These are phyloP conservation scores for Penaeus monodon DNA, from an alignment of 2,888 invertebrate species.

Conservation along the genomic window DNA sequence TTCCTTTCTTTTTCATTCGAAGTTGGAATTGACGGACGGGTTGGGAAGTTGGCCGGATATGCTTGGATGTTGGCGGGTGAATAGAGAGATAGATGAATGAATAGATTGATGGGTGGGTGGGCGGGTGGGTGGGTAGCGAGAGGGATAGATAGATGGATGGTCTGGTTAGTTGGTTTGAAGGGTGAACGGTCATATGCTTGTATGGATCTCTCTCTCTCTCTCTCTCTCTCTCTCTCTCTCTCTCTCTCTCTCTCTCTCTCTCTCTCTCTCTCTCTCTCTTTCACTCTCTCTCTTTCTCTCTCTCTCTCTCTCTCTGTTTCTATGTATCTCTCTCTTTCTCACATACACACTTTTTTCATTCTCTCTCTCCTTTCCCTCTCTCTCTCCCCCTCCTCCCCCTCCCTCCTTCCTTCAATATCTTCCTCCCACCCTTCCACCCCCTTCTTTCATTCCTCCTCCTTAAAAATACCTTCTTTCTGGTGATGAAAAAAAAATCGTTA, in stretches of 20 bases:
- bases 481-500: background rate
- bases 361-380: background rate
- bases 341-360: no score
- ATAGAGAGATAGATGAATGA: no score
- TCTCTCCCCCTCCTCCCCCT: background rate
- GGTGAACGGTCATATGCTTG: no score
- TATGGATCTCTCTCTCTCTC: background rate
- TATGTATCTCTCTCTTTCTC: background rate
- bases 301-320: background rate
- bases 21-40: no score
- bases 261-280: background rate
- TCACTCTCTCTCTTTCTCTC: background rate
- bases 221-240: conserved; percentile 8
- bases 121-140: no score
- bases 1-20: no score
- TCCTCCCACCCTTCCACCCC: background rate
- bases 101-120: no score
- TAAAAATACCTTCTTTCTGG: background rate
- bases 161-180: no score
- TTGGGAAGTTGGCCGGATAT: no score
- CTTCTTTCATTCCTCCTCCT: background rate
- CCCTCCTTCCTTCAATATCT: background rate
- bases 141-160: no score
- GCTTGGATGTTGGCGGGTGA: no score
- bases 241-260: conserved; percentile 3